Conservation (phyloP, 2,797 vertebrate species). For the Amphiprion clarkii region DNA sequence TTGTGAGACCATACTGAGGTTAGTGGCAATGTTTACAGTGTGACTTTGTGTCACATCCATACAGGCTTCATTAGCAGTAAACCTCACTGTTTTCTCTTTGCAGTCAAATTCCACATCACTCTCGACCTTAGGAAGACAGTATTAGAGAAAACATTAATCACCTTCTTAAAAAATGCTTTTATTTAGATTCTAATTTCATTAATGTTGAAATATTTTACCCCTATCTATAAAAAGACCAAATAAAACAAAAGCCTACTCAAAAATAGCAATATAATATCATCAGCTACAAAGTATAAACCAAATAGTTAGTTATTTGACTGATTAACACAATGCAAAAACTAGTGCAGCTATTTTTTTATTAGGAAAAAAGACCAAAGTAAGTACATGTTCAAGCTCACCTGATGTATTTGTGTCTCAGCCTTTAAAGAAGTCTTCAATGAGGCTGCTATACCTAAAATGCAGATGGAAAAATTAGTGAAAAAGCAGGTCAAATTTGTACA, state of each 20-base stretch:
- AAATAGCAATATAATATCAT: no score
- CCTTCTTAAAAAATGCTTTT: neutral
- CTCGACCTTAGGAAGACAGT: slow-evolving; percentile 52
- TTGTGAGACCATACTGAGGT: fast-evolving
- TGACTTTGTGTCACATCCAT: slow-evolving; percentile 33
- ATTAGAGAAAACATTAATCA: neutral
- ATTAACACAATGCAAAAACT: no score
- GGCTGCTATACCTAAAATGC: slow-evolving; percentile 66
- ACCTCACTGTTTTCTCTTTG: slow-evolving; percentile 61
- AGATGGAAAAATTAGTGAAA: neutral
- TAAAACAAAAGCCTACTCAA: no score
- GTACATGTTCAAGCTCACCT: slow-evolving; percentile 60
- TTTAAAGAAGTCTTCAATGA: slow-evolving; percentile 62
- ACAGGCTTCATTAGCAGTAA: neutral
- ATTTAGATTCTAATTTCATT: no score
- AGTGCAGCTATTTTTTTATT: no score
- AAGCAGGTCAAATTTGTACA: neutral
- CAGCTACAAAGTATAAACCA: no score
- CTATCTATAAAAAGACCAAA: no score
- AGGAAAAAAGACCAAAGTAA: slow-evolving; percentile 8
- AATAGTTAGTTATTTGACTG: no score
- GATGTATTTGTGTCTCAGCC: slow-evolving; percentile 47
- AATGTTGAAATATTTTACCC: neutral
- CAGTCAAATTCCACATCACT: slow-evolving; percentile 41
- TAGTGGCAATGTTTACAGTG: neutral